Percentiles rank a stretch among this genome's conserved stretches.
These are phyloP conservation scores for Sebastes ruberrimus DNA, from an alignment of 2,797 vertebrate genomes.

Conservation along the genomic window DNA sequence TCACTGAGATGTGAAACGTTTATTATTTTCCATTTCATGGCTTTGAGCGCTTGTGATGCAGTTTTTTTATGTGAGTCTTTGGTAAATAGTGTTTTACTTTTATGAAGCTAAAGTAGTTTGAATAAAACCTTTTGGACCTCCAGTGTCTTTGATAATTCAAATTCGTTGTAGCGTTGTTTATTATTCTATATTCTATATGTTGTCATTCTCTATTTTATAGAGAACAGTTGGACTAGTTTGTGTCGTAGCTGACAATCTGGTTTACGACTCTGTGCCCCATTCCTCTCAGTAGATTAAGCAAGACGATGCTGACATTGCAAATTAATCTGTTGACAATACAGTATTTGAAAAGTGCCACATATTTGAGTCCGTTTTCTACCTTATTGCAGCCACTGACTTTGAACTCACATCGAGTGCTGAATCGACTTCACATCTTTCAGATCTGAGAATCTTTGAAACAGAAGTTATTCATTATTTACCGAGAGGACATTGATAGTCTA, in stretches of 20 bases:
- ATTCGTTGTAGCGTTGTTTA: neutral
- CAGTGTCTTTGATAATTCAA: neutral
- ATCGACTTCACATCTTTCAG: constrained; percentile 17
- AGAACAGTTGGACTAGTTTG: neutral
- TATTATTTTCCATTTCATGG: constrained; percentile 70
- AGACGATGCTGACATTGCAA: neutral
- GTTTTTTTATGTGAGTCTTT: constrained; percentile 30
- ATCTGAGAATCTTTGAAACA: constrained; percentile 14
- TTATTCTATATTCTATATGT: neutral
- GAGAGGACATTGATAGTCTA: neutral
- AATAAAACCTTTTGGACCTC: neutral
- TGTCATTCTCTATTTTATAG: neutral
- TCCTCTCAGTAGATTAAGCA: neutral
- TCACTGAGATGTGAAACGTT: constrained; percentile 72
- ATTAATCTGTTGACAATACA: neutral
- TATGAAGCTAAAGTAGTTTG: neutral
- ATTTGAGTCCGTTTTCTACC: neutral
- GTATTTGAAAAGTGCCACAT: neutral
- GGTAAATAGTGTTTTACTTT: constrained; percentile 35
- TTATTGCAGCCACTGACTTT: constrained; percentile 3
- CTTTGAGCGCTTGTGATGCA: constrained; percentile 27
- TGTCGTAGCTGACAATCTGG: neutral
- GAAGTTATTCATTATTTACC: constrained; percentile 32
- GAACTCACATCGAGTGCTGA: neutral
- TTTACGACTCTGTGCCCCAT: neutral